A percentile compares a stretch with the other conserved stretches of the same genome.
Conservation (phyloP, 2,113 vertebrate species). For the Paralichthys olivaceus region DNA sequence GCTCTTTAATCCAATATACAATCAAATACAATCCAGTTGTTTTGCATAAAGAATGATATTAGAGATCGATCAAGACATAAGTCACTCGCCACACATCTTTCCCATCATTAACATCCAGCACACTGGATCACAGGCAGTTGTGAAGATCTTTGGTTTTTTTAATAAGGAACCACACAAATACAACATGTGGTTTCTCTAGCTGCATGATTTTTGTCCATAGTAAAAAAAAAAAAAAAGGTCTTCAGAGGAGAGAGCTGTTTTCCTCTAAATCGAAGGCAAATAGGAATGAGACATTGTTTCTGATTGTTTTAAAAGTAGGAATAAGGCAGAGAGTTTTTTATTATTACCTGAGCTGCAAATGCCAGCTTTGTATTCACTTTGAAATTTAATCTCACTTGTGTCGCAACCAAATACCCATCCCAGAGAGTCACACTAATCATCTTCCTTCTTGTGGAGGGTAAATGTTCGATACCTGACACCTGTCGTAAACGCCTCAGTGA, state of each 20-base stretch:
- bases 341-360: constrained; percentile 68
- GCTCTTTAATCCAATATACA: constrained; percentile 73
- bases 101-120: constrained; percentile 27
- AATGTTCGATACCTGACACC: constrained; percentile 60
- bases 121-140: constrained; percentile 67
- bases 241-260: constrained; percentile 43
- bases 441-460: constrained; percentile 30
- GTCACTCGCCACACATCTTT: constrained; percentile 45
- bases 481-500: constrained; percentile 44
- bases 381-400: constrained; percentile 49
- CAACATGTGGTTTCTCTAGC: constrained; percentile 73
- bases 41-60: constrained; percentile 58
- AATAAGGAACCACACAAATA: constrained; percentile 59
- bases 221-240: constrained; percentile 35
- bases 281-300: constrained; percentile 52
- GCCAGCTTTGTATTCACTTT: constrained; percentile 47
- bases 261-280: constrained; percentile 36
- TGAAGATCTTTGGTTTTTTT: constrained; percentile 72
- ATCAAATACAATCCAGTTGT: constrained; percentile 61
- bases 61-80: constrained; percentile 42
- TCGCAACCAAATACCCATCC: constrained; percentile 17
- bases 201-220: constrained; percentile 71
- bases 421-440: constrained; percentile 34
- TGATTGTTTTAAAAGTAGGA: constrained; percentile 41
- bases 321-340: constrained; percentile 52